Conservation (phyloP, 1,140 invertebrate genomes). For the Lethrus apterus region DNA sequence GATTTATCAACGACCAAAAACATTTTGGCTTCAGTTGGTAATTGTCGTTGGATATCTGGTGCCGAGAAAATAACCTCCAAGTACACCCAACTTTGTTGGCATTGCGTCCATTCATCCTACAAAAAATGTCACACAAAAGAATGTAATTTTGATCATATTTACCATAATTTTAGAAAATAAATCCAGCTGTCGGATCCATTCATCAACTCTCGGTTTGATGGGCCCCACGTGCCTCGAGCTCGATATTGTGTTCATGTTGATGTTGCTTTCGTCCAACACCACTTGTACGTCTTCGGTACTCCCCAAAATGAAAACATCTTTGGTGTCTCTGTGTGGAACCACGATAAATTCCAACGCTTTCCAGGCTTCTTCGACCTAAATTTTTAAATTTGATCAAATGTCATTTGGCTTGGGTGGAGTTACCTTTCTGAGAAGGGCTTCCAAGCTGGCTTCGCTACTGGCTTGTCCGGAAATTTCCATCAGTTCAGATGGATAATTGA, state of each 20-base stretch:
- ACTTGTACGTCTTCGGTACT: slow-evolving; percentile 76
- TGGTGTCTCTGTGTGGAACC: slow-evolving; percentile 66
- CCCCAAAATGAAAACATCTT: slow-evolving; percentile 75
- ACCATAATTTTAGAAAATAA: slow-evolving; percentile 70
- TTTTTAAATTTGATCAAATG: not conserved
- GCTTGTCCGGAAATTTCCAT: slow-evolving; percentile 78
- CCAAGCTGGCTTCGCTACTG: slow-evolving; percentile 74
- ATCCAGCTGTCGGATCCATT: slow-evolving; percentile 68
- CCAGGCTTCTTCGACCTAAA: slow-evolving; percentile 72
- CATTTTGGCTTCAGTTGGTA: slow-evolving; percentile 76
- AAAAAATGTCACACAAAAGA: slow-evolving; percentile 20
- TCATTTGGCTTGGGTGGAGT: not conserved
- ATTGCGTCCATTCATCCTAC: slow-evolving; percentile 80
- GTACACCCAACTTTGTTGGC: slow-evolving; percentile 81
- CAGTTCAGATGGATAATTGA: slow-evolving; percentile 61
- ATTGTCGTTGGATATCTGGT: slow-evolving; percentile 78
- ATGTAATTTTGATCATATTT: slow-evolving; percentile 20
- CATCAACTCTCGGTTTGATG: slow-evolving; percentile 70
- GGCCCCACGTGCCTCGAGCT: slow-evolving; percentile 76
- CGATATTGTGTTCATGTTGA: slow-evolving; percentile 76
- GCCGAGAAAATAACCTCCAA: slow-evolving; percentile 84
- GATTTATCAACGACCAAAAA: slow-evolving; percentile 78
- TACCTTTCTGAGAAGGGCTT: slow-evolving; percentile 69
- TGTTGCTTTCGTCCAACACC: slow-evolving; percentile 75
- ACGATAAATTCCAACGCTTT: slow-evolving; percentile 68